Base-by-base conservation (phyloP, 2,888 invertebrate genomes). In the Melipona beecheii region DNA sequence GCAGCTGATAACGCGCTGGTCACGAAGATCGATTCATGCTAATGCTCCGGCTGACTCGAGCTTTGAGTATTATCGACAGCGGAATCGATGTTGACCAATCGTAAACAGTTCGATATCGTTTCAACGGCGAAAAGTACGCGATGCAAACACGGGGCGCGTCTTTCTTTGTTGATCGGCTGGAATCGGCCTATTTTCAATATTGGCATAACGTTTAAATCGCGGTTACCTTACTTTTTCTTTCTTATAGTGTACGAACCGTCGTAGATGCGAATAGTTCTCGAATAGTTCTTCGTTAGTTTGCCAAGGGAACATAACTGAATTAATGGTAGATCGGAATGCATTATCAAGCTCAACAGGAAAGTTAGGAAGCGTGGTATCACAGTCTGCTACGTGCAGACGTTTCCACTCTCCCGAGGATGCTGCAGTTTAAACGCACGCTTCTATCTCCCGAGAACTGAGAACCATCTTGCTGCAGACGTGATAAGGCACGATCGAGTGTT, bases 71-170 rank as follows among this genome's bases (percentile, higher is more conserved):
- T 60, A 83, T 79, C 83, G 62, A 68, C 68, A 74, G 79, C 81
- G 72, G 82, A 85, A 90, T 90, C 89, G 85, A 87, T 87, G 86
- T 90, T 83, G 90, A 86, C 84, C 83, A 66, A 70, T 75, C 54
- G 84, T 85, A 90, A 90, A 90, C 89, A 88, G 62, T 71, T 81
- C 72, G 86, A 82, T 84, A 88, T 83, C 72, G 65, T 52, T 71
- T 73, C 72, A 15, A 65, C 64, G 64, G 76, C 71, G 71, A 85
- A 79, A 84, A 81, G 84, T 82, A 76, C 73, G 72, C 62, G 72
- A 68, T 65, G 73, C 79, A 74, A 82, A 83, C 75, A 81, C 66
- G 66, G 68, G 66, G 69, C 52, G 69, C 52, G 56, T 49, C 15
- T 2, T n/a, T 58, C n/a, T 2, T 50, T 75, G 69, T 73, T 69